These are phyloP conservation scores for Lagorchestes hirsutus DNA, from an alignment of 2,797 vertebrate species.

Conservation along the genomic window DNA sequence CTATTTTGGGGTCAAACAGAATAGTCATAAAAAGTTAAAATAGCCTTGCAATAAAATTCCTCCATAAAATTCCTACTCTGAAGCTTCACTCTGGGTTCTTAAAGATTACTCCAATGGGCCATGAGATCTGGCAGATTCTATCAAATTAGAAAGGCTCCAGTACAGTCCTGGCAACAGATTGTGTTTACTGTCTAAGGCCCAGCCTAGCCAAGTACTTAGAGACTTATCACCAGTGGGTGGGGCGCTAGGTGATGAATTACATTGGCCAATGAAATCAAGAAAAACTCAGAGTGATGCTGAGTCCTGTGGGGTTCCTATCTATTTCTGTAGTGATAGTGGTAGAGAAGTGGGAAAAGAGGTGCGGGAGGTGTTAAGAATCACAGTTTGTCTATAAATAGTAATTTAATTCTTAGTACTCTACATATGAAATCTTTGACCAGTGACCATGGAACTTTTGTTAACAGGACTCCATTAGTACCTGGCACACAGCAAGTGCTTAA, in stretches of 20 bases:
- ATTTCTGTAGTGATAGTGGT: neutral
- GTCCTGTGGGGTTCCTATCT: neutral
- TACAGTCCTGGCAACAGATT: neutral
- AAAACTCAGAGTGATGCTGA: neutral
- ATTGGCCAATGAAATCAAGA: neutral
- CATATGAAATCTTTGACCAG: neutral
- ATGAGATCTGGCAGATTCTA: neutral
- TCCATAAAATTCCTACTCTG: constrained; percentile 1
- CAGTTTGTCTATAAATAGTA: neutral
- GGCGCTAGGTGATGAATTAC: neutral
- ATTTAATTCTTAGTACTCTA: neutral
- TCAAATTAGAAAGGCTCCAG: neutral
- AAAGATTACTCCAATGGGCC: neutral
- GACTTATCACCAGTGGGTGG: neutral
- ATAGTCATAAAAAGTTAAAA: neutral
- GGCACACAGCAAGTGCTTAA: neutral
- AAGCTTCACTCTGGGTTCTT: neutral
- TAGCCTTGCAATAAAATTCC: neutral
- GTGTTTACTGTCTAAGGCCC: neutral
- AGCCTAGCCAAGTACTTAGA: neutral
- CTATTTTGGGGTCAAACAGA: neutral
- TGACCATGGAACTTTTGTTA: neutral
- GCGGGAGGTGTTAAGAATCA: neutral
- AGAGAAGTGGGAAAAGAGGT: neutral
- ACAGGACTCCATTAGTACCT: neutral